Evolutionary conservation across 2,888 invertebrate species (phyloP).

Genomic region (Drosophila mercatorum): DNA sequence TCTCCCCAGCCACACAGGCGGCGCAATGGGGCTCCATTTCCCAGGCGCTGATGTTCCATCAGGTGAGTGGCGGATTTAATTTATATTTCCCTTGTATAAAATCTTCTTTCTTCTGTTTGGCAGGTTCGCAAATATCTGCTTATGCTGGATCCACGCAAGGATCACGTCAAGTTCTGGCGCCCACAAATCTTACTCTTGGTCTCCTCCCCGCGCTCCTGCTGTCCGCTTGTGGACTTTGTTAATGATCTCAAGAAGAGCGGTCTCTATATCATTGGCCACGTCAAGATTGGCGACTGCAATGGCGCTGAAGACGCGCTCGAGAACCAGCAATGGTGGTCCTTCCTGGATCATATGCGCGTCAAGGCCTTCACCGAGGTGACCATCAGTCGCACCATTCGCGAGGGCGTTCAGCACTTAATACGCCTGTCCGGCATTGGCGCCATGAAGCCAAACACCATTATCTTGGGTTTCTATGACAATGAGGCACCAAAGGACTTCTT

Average conservation of each 20-base stretch:
- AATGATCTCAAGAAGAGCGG: slow-evolving; percentile 99
- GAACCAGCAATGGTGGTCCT: slow-evolving; percentile 94
- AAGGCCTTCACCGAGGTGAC: slow-evolving; percentile 99
- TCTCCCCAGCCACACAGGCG: slow-evolving; percentile 92
- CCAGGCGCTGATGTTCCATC: slow-evolving; percentile 99
- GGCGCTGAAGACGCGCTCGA: slow-evolving; percentile 90
- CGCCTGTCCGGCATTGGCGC: slow-evolving; percentile 97
- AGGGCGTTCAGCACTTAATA: slow-evolving; percentile 96
- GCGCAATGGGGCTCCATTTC: slow-evolving; percentile 98
- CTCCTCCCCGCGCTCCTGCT: slow-evolving; percentile 94
- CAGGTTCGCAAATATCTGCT: slow-evolving; percentile 96
- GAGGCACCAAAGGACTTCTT: slow-evolving; percentile 92
- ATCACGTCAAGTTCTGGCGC: slow-evolving; percentile 99
- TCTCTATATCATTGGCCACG: slow-evolving; percentile 94
- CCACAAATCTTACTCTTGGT: slow-evolving; percentile 98
- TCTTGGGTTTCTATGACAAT: slow-evolving; percentile 96
- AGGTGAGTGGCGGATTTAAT: slow-evolving; percentile 84
- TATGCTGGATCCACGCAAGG: slow-evolving; percentile 96
- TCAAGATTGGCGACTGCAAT: slow-evolving; percentile 87
- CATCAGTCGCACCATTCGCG: slow-evolving; percentile 92
- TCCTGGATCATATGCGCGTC: slow-evolving; percentile 97
- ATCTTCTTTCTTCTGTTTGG: neutral
- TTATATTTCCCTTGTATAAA: neutral
- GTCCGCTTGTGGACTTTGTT: slow-evolving; percentile 97
- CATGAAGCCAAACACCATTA: slow-evolving; percentile 99